Base-by-base conservation (phyloP, 2,888 invertebrate genomes). In the Cybosia mesomella region DNA sequence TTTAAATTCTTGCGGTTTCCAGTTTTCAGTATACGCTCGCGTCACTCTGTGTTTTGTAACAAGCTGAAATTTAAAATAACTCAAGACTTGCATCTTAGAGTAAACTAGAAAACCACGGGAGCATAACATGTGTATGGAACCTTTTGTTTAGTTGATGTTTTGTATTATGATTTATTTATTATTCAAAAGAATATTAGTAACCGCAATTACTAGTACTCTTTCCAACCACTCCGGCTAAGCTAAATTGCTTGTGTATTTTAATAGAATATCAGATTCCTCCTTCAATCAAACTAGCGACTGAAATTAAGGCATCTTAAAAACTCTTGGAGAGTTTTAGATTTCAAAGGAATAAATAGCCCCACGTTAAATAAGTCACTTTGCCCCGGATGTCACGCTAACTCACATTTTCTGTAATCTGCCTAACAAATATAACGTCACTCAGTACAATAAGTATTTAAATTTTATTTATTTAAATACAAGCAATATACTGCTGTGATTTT, bases 1-100 rank as follows among this genome's bases (percentile, higher is more conserved):
- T 28, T 72, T 64, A 9, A 18, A 13, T 57, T 58, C 57, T 65
- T 65, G 32, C 64, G 59, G 54, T 55, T 55, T 55, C 68, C 64
- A 68, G 54, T 55, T 55, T 55, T 70, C 64, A 68, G 55, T 62
- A 64, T 24, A 58, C 62, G 59, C 71, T 68, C 36, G 11, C 36
- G 64, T 55, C 39, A 21, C 43, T 58, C 18, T 72, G 55, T 63
- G 67, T 66, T 74, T 74, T 72, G 69, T 75, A 63, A 0, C 9
- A 5, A 5, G 72, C 69, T 63, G 68, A 55, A 66, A 36, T 67
- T 72, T 13, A 9, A 53, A 66, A 13, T 24, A 55, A 15, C 39
- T 36, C 36, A 36, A 36, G 55, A 22, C 4, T 8, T 58, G 32
- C 55, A 15, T 28, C 21, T 8, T 55, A 9, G 22, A 22, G 22